Conservation (phyloP, 2,888 invertebrate genomes). For the Xestia xanthographa region DNA sequence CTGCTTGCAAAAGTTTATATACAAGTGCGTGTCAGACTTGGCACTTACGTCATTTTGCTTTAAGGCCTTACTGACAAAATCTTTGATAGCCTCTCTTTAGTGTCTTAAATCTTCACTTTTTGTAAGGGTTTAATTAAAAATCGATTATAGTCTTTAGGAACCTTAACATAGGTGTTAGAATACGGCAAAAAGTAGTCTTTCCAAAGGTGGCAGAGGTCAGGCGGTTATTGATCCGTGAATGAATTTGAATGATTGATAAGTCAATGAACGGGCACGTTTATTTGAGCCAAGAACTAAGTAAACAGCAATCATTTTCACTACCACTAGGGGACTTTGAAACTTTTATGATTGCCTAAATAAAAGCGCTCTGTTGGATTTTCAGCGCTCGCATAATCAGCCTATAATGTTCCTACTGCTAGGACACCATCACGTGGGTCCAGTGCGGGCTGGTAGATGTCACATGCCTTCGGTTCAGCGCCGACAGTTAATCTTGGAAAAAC, state of each 20-base stretch:
- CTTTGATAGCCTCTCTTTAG: background rate
- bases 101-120: constrained; percentile 1
- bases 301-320: background rate
- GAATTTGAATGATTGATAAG: constrained; percentile 30
- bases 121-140: background rate
- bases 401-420: no score
- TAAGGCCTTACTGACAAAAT: background rate
- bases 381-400: no score
- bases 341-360: background rate
- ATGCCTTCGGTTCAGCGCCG: no score
- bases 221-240: constrained; percentile 43
- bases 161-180: background rate
- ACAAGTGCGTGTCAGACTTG: background rate
- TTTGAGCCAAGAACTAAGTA: background rate
- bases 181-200: background rate
- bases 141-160: background rate
- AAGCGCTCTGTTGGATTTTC: background rate
- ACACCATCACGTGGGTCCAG: no score
- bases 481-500: no score
- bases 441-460: no score
- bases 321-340: background rate
- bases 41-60: background rate
- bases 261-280: constrained; percentile 21
- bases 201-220: constrained; percentile 23
- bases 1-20: background rate